A percentile compares a stretch with the other conserved stretches of the same genome.
phyloP scores from a whole-genome alignment of 2,888 invertebrate species.

The Nomada ruficornis region DNA sequence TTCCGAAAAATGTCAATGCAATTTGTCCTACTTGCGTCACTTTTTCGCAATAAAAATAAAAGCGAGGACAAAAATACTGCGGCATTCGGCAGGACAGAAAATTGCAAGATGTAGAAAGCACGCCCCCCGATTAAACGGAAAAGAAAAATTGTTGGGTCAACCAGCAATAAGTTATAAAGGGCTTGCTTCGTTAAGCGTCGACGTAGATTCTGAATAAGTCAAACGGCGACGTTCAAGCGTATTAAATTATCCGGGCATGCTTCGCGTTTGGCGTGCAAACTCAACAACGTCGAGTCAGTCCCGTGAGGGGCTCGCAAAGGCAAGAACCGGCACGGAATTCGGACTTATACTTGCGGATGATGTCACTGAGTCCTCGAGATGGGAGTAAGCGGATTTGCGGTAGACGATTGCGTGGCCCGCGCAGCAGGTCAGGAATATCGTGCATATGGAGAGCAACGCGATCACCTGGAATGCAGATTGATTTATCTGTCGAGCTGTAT shows the following conservation, averaged over 20 bases:
- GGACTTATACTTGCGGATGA: constrained; percentile 51
- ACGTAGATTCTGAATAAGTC: background rate
- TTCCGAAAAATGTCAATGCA: no score
- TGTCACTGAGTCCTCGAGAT: constrained; percentile 23
- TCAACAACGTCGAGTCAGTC: constrained; percentile 10
- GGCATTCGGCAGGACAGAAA: no score
- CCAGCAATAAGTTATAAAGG: no score
- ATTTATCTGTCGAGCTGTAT: constrained; percentile 25
- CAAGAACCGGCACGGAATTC: background rate
- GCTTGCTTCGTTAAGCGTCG: background rate
- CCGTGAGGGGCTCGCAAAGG: background rate
- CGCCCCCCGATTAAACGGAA: no score
- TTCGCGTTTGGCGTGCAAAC: background rate
- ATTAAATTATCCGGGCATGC: background rate
- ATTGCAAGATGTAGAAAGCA: no score
- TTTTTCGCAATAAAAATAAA: no score
- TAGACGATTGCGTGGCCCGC: constrained; percentile 58
- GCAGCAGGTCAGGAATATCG: constrained; percentile 56
- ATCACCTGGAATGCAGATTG: constrained; percentile 53
- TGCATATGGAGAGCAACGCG: constrained; percentile 50
- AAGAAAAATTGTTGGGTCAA: no score
- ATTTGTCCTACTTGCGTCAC: no score
- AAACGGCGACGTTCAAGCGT: background rate
- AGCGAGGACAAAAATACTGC: no score
- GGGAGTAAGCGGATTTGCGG: constrained; percentile 59